These are phyloP conservation scores for Nasonia giraulti DNA, from an alignment of 1,140 invertebrate genomes.

Conservation along the genomic window DNA sequence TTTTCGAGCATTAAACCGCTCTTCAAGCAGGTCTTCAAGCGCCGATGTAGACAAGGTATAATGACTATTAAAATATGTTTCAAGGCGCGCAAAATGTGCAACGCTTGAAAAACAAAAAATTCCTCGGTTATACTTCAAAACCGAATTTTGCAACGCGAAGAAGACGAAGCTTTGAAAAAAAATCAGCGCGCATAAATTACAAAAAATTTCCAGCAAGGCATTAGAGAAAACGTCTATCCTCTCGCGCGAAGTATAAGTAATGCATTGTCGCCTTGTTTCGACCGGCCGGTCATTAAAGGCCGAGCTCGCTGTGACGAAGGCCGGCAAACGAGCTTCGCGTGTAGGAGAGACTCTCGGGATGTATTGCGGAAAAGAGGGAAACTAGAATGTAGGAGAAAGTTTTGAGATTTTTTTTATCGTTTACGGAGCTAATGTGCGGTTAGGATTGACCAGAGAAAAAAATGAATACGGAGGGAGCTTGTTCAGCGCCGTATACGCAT, in stretches of 20 bases:
- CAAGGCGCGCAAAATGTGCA: too few species aligned
- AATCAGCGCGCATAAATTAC: too few species aligned
- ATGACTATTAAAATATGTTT: constrained; percentile 17
- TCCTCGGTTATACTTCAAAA: too few species aligned
- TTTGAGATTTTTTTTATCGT: constrained; percentile 31
- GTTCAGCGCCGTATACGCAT: constrained; percentile 3
- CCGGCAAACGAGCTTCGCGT: neutral
- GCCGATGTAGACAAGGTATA: constrained; percentile 12
- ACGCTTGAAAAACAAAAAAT: too few species aligned
- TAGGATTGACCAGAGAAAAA: constrained; percentile 1
- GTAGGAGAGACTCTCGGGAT: neutral
- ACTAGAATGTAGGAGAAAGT: constrained; percentile 45
- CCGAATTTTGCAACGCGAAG: too few species aligned
- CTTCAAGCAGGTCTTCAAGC: constrained; percentile 18
- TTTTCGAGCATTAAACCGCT: constrained; percentile 30
- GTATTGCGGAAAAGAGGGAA: neutral
- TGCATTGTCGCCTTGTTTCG: constrained; percentile 37
- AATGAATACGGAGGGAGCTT: neutral
- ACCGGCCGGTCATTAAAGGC: neutral
- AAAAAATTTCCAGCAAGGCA: neutral
- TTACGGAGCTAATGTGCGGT: neutral
- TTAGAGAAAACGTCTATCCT: neutral
- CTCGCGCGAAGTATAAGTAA: neutral
- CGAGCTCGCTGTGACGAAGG: constrained; percentile 2
- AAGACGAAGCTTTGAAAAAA: too few species aligned